These are phyloP conservation scores for Lontra canadensis DNA, from an alignment of 2,113 vertebrate species.

Conservation along the genomic window DNA sequence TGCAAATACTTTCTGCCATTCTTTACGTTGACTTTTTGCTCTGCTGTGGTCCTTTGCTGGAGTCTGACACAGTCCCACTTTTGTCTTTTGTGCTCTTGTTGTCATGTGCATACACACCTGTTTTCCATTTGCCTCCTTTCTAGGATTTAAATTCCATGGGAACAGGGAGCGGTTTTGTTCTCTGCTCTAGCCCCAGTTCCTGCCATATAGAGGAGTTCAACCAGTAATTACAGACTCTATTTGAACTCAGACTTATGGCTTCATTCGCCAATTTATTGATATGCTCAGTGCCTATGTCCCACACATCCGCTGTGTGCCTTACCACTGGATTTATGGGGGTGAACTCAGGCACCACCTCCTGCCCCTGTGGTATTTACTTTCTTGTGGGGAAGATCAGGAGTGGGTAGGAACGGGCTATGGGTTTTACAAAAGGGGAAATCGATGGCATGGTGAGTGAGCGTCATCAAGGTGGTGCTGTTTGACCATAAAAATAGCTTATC, in stretches of 20 bases:
- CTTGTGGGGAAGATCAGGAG: not conserved
- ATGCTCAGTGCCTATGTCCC: not conserved
- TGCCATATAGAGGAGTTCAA: not conserved
- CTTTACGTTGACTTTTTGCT: not conserved
- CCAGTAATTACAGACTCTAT: not conserved
- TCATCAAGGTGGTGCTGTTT: not conserved
- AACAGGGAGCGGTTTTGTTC: not conserved
- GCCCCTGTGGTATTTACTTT: not conserved
- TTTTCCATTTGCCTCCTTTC: not conserved
- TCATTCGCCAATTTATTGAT: not conserved
- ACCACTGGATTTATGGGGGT: not conserved
- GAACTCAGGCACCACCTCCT: not conserved
- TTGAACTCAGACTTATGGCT: not conserved
- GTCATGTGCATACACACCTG: not conserved
- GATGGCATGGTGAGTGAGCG: not conserved
- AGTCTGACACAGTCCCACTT: not conserved
- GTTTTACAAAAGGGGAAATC: not conserved
- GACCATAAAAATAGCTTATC: not conserved
- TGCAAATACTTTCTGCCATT: not conserved
- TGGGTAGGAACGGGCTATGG: not conserved
- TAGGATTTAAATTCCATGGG: not conserved
- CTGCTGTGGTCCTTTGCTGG: not conserved
- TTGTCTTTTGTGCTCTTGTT: not conserved
- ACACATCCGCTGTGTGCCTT: not conserved
- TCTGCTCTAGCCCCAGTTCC: not conserved